These are phyloP conservation scores for Masnerella sp. DNA, from an alignment of 2,888 invertebrate genomes.

Conservation along the genomic window DNA sequence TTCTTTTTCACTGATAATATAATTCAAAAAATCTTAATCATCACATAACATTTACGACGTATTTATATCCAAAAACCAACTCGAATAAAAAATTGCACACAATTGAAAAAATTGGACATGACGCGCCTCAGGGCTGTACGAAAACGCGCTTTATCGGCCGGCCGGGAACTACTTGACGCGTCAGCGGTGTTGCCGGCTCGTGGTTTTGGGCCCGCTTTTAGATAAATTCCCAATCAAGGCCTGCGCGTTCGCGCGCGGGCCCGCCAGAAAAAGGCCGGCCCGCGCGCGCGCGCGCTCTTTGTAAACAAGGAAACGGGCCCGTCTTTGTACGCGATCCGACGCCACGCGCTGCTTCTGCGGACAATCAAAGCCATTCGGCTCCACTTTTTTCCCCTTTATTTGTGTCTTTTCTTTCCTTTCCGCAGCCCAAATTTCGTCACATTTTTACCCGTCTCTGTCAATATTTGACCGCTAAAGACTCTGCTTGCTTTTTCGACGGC, in stretches of 20 bases:
- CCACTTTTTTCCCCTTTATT: slow-evolving; percentile 22
- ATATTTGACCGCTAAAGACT: slow-evolving; percentile 46
- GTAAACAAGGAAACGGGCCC: slow-evolving; percentile 63
- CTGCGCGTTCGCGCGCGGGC: slow-evolving; percentile 55
- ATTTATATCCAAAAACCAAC: too few relatives aligned
- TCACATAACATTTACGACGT: too few relatives aligned
- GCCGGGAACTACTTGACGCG: slow-evolving; percentile 63
- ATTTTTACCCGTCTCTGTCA: slow-evolving; percentile 35
- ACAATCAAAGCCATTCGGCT: slow-evolving; percentile 47
- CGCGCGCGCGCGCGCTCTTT: slow-evolving; percentile 47
- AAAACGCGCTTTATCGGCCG: slow-evolving; percentile 40
- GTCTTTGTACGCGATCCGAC: slow-evolving; percentile 36
- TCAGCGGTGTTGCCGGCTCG: slow-evolving; percentile 71
- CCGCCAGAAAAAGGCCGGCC: slow-evolving; percentile 14
- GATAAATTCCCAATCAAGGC: slow-evolving; percentile 69
- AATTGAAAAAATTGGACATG: too few relatives aligned
- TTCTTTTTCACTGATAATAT: too few relatives aligned
- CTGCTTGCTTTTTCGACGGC: slow-evolving; percentile 15
- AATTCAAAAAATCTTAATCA: too few relatives aligned
- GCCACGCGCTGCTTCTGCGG: slow-evolving; percentile 49
- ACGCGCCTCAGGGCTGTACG: slow-evolving; percentile 1
- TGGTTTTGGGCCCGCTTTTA: slow-evolving; percentile 64
- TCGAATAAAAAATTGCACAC: too few relatives aligned
- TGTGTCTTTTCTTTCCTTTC: slow-evolving; percentile 23
- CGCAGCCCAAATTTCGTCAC: slow-evolving; percentile 40